Evolutionary conservation across 2,797 vertebrate genomes (phyloP).

Genomic region (Urocyon cinereoargenteus): DNA sequence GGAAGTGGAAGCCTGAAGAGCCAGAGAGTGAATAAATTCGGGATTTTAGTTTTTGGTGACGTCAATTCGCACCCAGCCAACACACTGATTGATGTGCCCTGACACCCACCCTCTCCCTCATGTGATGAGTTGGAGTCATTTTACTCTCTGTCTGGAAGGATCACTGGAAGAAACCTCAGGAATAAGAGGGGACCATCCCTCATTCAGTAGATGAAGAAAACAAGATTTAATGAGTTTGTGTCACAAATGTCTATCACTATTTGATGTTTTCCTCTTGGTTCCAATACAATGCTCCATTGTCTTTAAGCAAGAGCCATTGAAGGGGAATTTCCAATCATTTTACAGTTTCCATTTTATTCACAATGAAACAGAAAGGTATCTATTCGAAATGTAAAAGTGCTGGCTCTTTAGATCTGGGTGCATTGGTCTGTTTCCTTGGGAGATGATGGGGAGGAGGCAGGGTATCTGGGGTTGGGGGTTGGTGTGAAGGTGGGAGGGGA

Average conservation of each 20-base stretch:
- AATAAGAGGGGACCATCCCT: background rate
- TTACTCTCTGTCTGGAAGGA: background rate
- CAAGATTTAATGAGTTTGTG: background rate
- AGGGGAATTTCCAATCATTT: conserved; percentile 31
- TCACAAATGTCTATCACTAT: background rate
- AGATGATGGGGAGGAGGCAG: background rate
- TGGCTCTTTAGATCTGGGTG: background rate
- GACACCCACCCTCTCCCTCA: background rate
- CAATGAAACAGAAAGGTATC: background rate
- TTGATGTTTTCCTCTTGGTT: conserved; percentile 45
- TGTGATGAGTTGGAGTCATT: background rate
- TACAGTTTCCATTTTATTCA: background rate
- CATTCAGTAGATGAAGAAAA: background rate
- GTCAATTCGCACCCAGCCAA: background rate
- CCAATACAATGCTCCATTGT: background rate
- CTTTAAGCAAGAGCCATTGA: background rate
- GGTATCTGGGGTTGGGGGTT: background rate
- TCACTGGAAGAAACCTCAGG: background rate
- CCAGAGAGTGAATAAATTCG: background rate
- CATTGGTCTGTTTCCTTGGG: background rate
- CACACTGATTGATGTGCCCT: background rate
- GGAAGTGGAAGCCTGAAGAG: background rate
- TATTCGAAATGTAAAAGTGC: background rate
- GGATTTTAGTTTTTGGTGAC: background rate
- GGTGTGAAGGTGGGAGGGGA: no score